Base-by-base conservation (phyloP, 2,797 vertebrate genomes). In the Gallinago solitaria region DNA sequence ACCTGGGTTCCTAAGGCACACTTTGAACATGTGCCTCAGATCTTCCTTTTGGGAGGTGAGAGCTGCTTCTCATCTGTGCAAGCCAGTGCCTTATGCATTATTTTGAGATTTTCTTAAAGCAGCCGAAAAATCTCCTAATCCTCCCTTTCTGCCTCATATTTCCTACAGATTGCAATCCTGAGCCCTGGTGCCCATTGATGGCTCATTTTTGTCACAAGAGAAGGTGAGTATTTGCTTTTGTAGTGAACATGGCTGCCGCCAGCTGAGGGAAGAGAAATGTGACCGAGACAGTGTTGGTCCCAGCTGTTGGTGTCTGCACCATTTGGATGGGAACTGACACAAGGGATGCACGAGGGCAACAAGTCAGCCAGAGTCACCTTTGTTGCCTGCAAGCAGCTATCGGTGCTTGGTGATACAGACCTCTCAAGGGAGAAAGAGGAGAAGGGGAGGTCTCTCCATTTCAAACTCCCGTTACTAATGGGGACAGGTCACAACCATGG, bases 391-490 rank as follows among this genome's bases (percentile, higher is more conserved):
- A 86, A 80, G 76, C 79, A 71, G 37, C 43, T 89, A 75, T 94
- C 24, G 5, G 64, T 93, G 81, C 61, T 11, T 51, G 79, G 85
- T 4, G 5, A 56, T 12, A 27, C 67, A 83, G 86, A 70, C 47
- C 28, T 79, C 95, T 71, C 77, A 19, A 84, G 41, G 56, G 80
- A 78, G 74, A 74, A 97, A 71, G 89, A 93, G 51, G 45, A 89
- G 75, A 90, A 90, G 60, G 78, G 83, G 91, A 89, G 20, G 33
- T 70, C 65, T 88, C 93, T 74, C 75, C 24, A 4, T 61, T 88
- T 91, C 89, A 96, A 67, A 83, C 41, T 92, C 71, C n/a, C 30
- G 4, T 83, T 85, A 91, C 91, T 97, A 96, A 97, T 95, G 85
- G 95, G 94, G 84, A 95, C 82, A 83, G 90, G 92, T 74, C 69